Evolutionary conservation across 2,797 vertebrate genomes (phyloP).

Genomic region (Enteromius trimaculatus): DNA sequence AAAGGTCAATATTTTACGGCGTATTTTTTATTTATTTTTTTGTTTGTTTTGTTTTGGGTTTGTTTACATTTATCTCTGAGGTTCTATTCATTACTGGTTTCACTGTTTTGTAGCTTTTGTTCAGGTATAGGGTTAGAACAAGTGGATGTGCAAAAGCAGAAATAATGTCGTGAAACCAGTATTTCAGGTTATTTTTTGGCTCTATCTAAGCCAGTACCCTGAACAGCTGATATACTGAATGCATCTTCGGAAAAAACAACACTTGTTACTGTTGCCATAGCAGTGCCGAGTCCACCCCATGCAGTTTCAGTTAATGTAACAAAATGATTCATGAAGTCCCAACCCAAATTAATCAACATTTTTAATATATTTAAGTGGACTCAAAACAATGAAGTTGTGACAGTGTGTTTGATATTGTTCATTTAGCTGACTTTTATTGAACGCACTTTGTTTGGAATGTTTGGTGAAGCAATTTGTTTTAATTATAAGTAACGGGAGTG

Average conservation of each 20-base stretch:
- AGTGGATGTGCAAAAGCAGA: no score
- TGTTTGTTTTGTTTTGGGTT: not conserved
- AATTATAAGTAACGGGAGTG: no score
- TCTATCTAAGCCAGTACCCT: no score
- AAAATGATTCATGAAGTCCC: not conserved
- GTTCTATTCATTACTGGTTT: fast-evolving
- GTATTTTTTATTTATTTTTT: no score
- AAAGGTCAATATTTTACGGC: not conserved
- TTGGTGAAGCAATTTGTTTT: no score
- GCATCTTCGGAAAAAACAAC: no score
- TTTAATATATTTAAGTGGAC: no score
- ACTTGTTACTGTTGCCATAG: not conserved
- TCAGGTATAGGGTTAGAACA: not conserved
- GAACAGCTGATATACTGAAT: not conserved
- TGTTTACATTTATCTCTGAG: not conserved
- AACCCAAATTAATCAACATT: not conserved
- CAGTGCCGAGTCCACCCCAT: not conserved
- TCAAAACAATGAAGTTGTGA: no score
- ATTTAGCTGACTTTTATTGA: no score
- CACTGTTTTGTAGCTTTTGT: not conserved
- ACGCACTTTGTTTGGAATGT: no score
- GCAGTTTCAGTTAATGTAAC: not conserved
- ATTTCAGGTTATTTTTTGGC: not conserved
- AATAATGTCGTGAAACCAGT: not conserved
- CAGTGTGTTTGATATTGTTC: no score